Conservation (phyloP, 2,113 vertebrate species). For the Protomyctophum bolini region DNA sequence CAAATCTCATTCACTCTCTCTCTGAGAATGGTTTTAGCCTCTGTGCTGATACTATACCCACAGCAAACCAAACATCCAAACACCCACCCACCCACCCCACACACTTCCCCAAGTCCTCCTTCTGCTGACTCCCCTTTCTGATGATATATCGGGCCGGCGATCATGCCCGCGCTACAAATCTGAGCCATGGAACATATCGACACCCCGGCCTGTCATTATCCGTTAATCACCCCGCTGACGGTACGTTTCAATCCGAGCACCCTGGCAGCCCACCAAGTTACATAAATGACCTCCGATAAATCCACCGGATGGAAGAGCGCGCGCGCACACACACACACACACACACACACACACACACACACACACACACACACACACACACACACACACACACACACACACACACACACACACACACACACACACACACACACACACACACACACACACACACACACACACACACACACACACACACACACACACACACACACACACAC, state of each 20-base stretch:
- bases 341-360: no score
- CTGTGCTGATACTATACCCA: slow-evolving; percentile 9
- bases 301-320: slow-evolving; percentile 36
- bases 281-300: slow-evolving; percentile 68
- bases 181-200: slow-evolving; percentile 74
- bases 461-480: slow-evolving; percentile 14
- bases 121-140: slow-evolving; percentile 47
- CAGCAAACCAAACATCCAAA: neutral
- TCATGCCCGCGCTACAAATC: slow-evolving; percentile 76
- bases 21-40: slow-evolving; percentile 15
- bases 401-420: neutral
- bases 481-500: slow-evolving; percentile 2
- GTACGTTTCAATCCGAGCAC: slow-evolving; percentile 67
- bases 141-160: slow-evolving; percentile 72
- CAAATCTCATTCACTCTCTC: slow-evolving; percentile 21
- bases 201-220: slow-evolving; percentile 76
- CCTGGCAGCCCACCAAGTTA: slow-evolving; percentile 64
- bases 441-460: neutral
- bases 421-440: neutral
- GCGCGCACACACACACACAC: neutral
- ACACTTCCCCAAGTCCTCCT: neutral
- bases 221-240: slow-evolving; percentile 74
- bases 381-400: neutral
- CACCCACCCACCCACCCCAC: neutral
- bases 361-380: neutral